These are phyloP conservation scores for Sapayoa aenigma DNA, from an alignment of 2,113 vertebrate genomes.

Conservation along the genomic window DNA sequence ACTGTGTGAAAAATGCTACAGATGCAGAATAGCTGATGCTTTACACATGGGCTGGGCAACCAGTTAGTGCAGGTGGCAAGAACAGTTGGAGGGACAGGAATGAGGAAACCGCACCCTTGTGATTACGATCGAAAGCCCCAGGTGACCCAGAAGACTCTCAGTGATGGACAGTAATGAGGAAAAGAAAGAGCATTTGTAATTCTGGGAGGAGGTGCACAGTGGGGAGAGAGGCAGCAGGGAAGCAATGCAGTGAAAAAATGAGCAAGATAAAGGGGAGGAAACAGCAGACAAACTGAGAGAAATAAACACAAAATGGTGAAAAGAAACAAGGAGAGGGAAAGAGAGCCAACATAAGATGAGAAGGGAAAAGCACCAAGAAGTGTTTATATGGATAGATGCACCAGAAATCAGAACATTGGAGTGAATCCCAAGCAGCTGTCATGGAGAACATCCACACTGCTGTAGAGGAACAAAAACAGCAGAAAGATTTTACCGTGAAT, in stretches of 20 bases:
- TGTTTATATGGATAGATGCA: neutral
- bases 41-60: neutral
- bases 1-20: neutral
- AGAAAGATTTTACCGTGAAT: conserved; percentile 87
- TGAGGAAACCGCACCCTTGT: neutral
- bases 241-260: neutral
- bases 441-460: neutral
- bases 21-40: neutral
- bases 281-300: neutral
- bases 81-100: neutral
- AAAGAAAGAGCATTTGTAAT: neutral
- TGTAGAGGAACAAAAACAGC: neutral
- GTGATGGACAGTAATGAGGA: conserved; percentile 6
- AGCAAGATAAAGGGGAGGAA: neutral
- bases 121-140: neutral
- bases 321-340: conserved; percentile 7
- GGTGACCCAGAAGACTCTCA: neutral
- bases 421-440: neutral
- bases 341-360: neutral
- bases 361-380: neutral
- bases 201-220: neutral
- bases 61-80: neutral
- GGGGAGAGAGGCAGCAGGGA: neutral
- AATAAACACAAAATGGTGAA: neutral
- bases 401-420: neutral